Evolutionary conservation across 2,113 vertebrate genomes (phyloP).

Genomic region (Neodontobutis hainanensis): DNA sequence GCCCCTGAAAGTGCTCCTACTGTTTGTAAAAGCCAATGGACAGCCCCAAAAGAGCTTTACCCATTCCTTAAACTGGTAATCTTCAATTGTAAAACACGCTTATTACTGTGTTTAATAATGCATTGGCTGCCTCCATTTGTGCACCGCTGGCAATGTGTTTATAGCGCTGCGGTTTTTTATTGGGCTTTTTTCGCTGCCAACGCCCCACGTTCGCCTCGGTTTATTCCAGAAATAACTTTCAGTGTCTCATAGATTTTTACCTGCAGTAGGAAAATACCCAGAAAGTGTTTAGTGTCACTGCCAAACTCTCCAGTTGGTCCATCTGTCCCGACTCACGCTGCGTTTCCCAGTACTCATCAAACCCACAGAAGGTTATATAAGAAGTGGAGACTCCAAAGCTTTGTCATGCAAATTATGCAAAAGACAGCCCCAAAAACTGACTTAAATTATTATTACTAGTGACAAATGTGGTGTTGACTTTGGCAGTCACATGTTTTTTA

Average conservation of each 20-base stretch:
- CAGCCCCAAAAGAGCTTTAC: neutral
- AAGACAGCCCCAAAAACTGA: conserved; percentile 3
- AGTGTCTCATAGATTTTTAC: conserved; percentile 4
- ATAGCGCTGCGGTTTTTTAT: neutral
- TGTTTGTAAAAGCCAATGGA: neutral
- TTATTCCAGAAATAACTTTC: conserved; percentile 12
- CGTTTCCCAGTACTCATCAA: conserved; percentile 22
- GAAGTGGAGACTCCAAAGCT: conserved; percentile 11
- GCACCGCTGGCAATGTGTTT: conserved; percentile 5
- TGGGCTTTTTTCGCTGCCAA: neutral
- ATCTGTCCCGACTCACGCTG: conserved; percentile 39
- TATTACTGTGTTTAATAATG: conserved; percentile 5
- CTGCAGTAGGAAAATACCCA: conserved; percentile 12
- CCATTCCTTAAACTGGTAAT: neutral
- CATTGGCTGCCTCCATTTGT: neutral
- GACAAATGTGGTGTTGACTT: neutral
- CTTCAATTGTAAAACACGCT: neutral
- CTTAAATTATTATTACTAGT: neutral
- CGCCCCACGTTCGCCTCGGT: neutral
- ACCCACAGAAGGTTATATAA: conserved; percentile 9
- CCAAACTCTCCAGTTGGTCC: conserved; percentile 32
- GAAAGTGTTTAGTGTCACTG: conserved; percentile 18
- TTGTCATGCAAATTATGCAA: neutral
- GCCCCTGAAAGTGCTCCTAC: neutral
- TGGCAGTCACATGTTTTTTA: neutral